Evolutionary conservation across 1,140 invertebrate species (phyloP), one percentile per base, ranked within the genome.

Genomic region (Heliconius eleuchia): DNA sequence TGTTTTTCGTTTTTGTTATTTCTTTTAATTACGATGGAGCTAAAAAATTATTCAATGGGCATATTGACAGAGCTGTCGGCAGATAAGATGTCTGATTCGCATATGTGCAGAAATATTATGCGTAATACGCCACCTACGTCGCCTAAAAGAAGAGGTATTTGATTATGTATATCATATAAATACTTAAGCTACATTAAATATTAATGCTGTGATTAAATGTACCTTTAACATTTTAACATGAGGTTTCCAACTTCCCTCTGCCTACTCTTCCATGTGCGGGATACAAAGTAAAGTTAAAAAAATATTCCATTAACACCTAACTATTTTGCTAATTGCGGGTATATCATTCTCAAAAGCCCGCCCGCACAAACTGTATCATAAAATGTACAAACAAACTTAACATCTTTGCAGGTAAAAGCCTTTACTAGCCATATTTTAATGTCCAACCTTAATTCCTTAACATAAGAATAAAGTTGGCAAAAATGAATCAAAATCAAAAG

Each of bases 121-220:
- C 79, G 11, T 66, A 66, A 88, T 79, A 91, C 89, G 3, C 90
- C 90, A 13, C 89, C 89, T 13, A 85, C 86, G 2, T 94, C 92
- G 3, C 92, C 90, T 18, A 92, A 88, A 60, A 87, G 85, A 77
- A 92, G 89, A 91, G 91, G 91, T 92, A 82, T 73, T 66, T 66
- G 1, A 19, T 52, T 52, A 19, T 19, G 50, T 52, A 7, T 16
- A 19, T 2, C 19, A 52, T 19, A 52, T 19, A 52, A 7, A 19
- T 52, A 7, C 13, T 4, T 19, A 52, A 52, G 18, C 18, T 6
- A 18, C 50, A 52, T 19, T 52, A 46, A 46, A 46, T 46, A 46
- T 46, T 16, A 46, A 4, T 46, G 42, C 42, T 13, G 42, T 13
- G 13, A 13, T 42, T 42, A 46, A 46, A 46, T 13, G 42, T 13